These are phyloP conservation scores for Nemotelus nigrinus DNA, from an alignment of 2,888 invertebrate genomes.

Conservation along the genomic window DNA sequence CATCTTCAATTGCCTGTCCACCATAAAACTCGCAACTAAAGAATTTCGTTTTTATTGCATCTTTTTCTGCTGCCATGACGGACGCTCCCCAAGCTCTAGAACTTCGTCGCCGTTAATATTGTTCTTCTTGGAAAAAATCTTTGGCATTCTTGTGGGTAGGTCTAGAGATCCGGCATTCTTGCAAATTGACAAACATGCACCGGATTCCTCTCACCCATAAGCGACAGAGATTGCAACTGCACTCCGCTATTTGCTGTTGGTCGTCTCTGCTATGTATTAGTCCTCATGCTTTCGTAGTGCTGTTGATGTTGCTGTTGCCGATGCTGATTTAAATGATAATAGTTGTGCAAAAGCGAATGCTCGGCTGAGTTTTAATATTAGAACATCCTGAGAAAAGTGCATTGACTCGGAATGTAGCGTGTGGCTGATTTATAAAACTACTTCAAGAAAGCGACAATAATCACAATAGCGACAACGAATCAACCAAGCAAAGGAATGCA, in stretches of 20 bases:
- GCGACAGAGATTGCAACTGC: not conserved
- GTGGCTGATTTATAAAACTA: not conserved
- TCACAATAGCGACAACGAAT: too few species aligned
- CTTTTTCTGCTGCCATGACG: too few species aligned
- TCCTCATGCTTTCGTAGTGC: not conserved
- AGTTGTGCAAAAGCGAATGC: not conserved
- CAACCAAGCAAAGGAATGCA: too few species aligned
- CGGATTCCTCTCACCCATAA: not conserved
- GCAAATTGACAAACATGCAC: not conserved
- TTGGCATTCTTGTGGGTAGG: too few species aligned
- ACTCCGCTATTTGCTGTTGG: too few species aligned
- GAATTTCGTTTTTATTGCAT: too few species aligned
- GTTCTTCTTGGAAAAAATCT: too few species aligned
- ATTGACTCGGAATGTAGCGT: not conserved
- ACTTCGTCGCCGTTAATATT: too few species aligned
- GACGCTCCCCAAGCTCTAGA: too few species aligned
- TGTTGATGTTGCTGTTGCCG: not conserved
- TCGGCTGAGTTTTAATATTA: conserved; percentile 5
- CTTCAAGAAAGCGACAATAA: not conserved
- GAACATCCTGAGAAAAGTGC: not conserved
- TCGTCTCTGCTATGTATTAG: not conserved
- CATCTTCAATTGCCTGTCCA: too few species aligned
- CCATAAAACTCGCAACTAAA: too few species aligned
- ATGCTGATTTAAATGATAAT: not conserved
- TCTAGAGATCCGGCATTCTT: too few species aligned